These are phyloP conservation scores for Coryphaenoides rupestris DNA, from an alignment of 2,113 vertebrate genomes.

Conservation along the genomic window DNA sequence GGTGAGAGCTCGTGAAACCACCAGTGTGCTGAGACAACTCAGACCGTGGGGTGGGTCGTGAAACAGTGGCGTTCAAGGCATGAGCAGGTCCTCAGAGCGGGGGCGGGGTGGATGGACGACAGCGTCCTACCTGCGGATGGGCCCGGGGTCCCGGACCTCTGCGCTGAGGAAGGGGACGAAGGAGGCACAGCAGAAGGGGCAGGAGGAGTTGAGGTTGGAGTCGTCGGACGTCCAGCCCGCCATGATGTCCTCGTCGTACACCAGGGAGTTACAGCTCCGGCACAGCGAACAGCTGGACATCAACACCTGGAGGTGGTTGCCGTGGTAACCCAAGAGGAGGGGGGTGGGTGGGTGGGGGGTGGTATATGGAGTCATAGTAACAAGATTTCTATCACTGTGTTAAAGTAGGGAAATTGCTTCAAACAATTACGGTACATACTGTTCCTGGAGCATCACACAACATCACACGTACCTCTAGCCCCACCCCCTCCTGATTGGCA, in stretches of 20 bases:
- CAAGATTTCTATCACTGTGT: too few relatives aligned
- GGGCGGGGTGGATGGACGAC: background rate
- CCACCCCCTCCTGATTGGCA: conserved; percentile 62
- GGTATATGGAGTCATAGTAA: too few relatives aligned
- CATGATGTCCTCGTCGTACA: conserved; percentile 96
- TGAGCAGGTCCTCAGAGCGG: background rate
- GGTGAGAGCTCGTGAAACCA: too few relatives aligned
- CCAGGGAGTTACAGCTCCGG: conserved; percentile 79
- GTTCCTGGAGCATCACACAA: background rate
- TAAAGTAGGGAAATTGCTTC: background rate
- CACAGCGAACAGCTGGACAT: conserved; percentile 90
- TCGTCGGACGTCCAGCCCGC: conserved; percentile 92
- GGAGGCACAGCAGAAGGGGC: conserved; percentile 82
- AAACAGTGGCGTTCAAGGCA: too few relatives aligned
- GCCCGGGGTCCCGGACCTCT: conserved; percentile 79
- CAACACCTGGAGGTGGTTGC: conserved; percentile 53
- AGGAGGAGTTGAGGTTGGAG: conserved; percentile 91
- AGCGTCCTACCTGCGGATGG: conserved; percentile 59
- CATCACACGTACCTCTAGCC: conserved; percentile 75
- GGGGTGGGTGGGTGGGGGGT: background rate
- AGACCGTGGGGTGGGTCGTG: too few relatives aligned
- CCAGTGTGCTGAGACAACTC: too few relatives aligned
- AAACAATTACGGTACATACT: too few relatives aligned
- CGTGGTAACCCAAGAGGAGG: background rate
- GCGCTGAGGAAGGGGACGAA: conserved; percentile 90